Conservation (phyloP, 2,113 vertebrate genomes). For the Nothobranchius kuhntae region DNA sequence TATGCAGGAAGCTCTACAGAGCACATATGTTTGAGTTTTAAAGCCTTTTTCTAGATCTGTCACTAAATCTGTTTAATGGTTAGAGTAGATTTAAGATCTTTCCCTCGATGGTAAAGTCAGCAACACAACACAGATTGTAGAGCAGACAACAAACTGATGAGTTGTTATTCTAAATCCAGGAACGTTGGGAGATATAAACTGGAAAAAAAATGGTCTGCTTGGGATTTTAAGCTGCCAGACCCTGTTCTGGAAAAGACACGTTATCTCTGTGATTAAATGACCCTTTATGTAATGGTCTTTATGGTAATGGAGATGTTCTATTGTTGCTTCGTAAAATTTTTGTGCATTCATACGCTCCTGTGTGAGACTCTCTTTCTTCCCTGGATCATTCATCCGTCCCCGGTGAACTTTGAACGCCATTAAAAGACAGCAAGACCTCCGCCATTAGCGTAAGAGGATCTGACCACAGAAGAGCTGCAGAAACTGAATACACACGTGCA, state of each 20-base stretch:
- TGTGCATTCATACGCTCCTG: constrained; percentile 4
- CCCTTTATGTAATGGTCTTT: constrained; percentile 12
- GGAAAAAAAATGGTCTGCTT: not conserved
- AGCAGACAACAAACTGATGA: constrained; percentile 12
- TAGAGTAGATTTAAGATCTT: not conserved
- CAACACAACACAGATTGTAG: not conserved
- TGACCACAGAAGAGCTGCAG: constrained; percentile 26
- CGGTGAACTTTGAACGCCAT: constrained; percentile 34
- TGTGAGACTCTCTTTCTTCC: constrained; percentile 13
- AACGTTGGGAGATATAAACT: not conserved
- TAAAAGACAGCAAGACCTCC: constrained; percentile 26
- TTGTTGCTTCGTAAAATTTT: constrained; percentile 29
- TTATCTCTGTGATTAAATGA: constrained; percentile 37
- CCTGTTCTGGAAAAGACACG: constrained; percentile 31
- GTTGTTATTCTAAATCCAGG: not conserved
- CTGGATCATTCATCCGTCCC: constrained; percentile 58
- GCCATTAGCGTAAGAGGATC: constrained; percentile 57
- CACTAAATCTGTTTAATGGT: not conserved
- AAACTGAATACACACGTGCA: constrained; percentile 26
- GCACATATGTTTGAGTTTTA: constrained; percentile 1
- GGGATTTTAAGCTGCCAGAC: constrained; percentile 14
- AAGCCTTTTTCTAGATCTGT: not conserved
- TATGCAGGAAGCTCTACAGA: constrained; percentile 13
- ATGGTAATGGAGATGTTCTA: constrained; percentile 32
- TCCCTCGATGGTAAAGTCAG: not conserved